These are phyloP conservation scores for Panurus biarmicus DNA, from an alignment of 2,113 vertebrate species.

Conservation along the genomic window DNA sequence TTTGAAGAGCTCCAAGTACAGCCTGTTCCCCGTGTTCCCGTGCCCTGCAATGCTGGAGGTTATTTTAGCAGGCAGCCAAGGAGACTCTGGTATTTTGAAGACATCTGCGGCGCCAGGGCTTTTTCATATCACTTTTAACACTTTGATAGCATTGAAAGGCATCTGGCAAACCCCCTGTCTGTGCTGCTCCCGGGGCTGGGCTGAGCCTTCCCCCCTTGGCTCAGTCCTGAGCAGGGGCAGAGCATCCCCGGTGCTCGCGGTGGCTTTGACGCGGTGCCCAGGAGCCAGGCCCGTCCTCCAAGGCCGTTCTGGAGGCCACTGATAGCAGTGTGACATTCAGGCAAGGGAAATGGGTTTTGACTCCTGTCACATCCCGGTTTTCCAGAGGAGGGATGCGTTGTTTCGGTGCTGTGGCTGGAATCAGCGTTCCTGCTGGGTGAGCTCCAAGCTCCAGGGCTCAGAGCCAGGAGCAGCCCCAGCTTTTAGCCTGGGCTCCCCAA, in stretches of 20 bases:
- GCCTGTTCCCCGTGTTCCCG: slow-evolving; percentile 33
- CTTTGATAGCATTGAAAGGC: slow-evolving; percentile 23
- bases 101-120: slow-evolving; percentile 41
- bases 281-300: neutral
- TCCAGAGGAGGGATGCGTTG: neutral
- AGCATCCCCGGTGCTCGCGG: neutral
- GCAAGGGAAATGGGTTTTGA: neutral
- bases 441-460: neutral
- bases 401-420: neutral
- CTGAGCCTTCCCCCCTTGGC: neutral
- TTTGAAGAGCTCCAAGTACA: slow-evolving; percentile 34
- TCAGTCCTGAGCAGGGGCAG: neutral
- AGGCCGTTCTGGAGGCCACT: neutral
- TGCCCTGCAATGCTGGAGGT: slow-evolving; percentile 53
- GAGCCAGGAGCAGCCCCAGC: neutral
- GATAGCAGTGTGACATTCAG: neutral
- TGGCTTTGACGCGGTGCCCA: neutral
- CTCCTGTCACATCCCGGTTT: neutral
- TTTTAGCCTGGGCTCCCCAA: neutral
- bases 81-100: slow-evolving; percentile 61
- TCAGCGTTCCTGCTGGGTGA: neutral
- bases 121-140: slow-evolving; percentile 40
- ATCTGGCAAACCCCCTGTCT: neutral
- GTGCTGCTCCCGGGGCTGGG: neutral
- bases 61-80: slow-evolving; percentile 57